Evolutionary conservation across 2,888 invertebrate species (phyloP).

Genomic region (Cynaeus angustus): DNA sequence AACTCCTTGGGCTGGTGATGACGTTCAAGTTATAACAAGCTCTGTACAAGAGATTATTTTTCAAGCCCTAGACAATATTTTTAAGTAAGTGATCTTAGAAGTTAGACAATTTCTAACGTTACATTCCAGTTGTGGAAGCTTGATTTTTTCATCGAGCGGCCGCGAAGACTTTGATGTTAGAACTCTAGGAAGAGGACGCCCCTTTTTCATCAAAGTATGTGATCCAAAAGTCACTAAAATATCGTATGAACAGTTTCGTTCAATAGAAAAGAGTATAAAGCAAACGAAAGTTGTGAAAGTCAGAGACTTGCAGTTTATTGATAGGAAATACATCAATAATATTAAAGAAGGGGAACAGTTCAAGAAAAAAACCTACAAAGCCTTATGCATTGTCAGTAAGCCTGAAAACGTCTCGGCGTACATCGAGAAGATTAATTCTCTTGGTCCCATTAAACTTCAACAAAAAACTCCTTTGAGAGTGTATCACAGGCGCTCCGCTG

Average conservation of each 20-base stretch:
- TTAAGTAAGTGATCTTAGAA: constrained; percentile 72
- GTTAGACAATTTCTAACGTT: not conserved
- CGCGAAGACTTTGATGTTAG: constrained; percentile 98
- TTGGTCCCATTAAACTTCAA: constrained; percentile 73
- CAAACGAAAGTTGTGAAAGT: constrained; percentile 75
- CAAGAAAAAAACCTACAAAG: constrained; percentile 91
- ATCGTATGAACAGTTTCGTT: constrained; percentile 71
- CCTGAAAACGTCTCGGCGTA: constrained; percentile 72
- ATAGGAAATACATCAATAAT: constrained; percentile 69
- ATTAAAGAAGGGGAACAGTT: constrained; percentile 91
- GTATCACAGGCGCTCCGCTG: constrained; percentile 87
- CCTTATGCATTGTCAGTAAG: constrained; percentile 77
- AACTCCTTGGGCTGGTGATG: constrained; percentile 94
- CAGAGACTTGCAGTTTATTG: constrained; percentile 79
- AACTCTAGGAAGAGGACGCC: constrained; percentile 92
- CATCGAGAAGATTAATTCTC: constrained; percentile 72
- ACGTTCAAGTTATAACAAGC: constrained; percentile 85
- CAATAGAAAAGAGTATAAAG: constrained; percentile 77
- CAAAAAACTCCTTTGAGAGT: constrained; percentile 95
- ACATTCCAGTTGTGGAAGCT: constrained; percentile 25
- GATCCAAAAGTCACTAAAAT: constrained; percentile 78
- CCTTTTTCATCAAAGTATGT: constrained; percentile 91
- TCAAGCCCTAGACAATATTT: constrained; percentile 76
- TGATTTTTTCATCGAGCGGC: constrained; percentile 91
- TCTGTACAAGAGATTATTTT: constrained; percentile 94